A percentile compares a stretch with the other conserved stretches of the same genome.
phyloP scores from a whole-genome alignment of 2,888 invertebrate species.

The Geophilus truncorum region DNA sequence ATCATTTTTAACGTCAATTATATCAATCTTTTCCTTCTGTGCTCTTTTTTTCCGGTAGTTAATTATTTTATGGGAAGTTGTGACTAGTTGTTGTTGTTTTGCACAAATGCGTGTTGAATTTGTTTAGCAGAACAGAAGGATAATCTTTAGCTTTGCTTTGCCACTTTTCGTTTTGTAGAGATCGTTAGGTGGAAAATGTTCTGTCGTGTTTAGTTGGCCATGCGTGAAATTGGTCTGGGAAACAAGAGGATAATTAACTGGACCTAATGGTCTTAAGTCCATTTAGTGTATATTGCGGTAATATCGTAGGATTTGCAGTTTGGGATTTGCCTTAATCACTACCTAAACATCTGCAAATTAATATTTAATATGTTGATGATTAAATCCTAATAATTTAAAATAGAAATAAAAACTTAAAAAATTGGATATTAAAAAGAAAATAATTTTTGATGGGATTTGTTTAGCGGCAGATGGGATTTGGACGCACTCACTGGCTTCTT shows the following conservation, averaged over 20 bases:
- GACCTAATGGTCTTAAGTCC: neutral
- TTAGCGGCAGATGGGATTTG: neutral
- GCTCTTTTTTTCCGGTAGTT: neutral
- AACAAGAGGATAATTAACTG: neutral
- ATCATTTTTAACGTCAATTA: neutral
- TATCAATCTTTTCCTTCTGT: neutral
- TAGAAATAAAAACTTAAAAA: neutral
- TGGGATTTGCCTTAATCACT: neutral
- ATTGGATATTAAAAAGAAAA: neutral
- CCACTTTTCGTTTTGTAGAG: neutral
- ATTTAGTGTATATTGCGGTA: neutral
- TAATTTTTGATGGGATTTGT: no score
- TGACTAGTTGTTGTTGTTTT: neutral
- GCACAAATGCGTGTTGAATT: neutral
- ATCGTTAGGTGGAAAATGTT: neutral
- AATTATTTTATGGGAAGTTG: no score
- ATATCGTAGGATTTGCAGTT: neutral
- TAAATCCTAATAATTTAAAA: neutral
- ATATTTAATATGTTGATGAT: neutral
- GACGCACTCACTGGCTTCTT: neutral
- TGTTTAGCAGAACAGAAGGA: neutral
- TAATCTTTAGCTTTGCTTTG: neutral
- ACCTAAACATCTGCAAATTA: neutral
- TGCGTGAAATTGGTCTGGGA: neutral
- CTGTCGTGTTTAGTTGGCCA: neutral